Conservation (phyloP, 2,888 invertebrate genomes). For the Ormyrus rosae region DNA sequence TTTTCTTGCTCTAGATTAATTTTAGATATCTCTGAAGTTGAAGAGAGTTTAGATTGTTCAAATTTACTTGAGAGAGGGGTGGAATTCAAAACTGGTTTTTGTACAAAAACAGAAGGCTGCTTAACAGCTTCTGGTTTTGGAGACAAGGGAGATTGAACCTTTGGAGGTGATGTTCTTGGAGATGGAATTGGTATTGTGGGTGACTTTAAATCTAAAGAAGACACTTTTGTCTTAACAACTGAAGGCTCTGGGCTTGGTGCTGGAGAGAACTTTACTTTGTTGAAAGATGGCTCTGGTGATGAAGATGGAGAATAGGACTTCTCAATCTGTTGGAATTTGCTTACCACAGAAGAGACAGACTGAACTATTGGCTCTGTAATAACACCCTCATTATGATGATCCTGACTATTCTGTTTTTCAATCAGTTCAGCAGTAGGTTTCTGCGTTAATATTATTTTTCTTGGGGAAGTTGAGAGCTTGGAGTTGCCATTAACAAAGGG, state of each 20-base stretch:
- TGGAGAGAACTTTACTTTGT: constrained; percentile 70
- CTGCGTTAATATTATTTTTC: constrained; percentile 65
- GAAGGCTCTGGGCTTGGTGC: constrained; percentile 70
- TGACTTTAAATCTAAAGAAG: constrained; percentile 67
- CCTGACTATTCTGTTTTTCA: constrained; percentile 63
- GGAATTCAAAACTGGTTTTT: constrained; percentile 59
- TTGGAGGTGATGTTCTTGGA: constrained; percentile 67
- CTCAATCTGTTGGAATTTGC: constrained; percentile 73
- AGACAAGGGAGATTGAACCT: constrained; percentile 63
- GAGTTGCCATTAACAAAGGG: constrained; percentile 72
- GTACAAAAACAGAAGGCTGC: constrained; percentile 57
- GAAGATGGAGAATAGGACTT: constrained; percentile 69
- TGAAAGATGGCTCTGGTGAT: constrained; percentile 68
- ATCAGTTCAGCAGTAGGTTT: constrained; percentile 67
- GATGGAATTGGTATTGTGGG: constrained; percentile 68
- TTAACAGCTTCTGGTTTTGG: constrained; percentile 62
- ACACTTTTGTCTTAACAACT: constrained; percentile 59
- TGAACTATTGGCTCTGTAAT: constrained; percentile 70
- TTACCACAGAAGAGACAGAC: constrained; percentile 74
- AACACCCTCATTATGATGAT: constrained; percentile 68
- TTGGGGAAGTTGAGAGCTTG: constrained; percentile 69
- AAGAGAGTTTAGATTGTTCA: constrained; percentile 30
- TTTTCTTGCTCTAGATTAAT: constrained; percentile 58
- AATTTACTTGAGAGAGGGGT: constrained; percentile 58
- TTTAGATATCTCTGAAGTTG: constrained; percentile 55